Conservation (phyloP, 1,140 invertebrate genomes). For the Elymnias hypermnestra region DNA sequence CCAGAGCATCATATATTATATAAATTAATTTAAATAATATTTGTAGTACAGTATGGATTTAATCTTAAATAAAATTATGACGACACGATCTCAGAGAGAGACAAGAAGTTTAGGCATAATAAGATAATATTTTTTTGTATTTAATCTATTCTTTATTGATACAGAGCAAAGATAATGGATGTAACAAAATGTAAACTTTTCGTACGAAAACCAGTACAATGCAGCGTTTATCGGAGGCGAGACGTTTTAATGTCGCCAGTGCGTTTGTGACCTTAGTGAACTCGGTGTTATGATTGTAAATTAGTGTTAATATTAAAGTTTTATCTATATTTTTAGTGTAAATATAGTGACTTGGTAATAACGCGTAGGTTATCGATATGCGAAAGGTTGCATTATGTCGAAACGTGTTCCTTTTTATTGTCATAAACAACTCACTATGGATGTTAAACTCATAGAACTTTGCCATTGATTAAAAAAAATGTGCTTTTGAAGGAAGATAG, state of each 20-base stretch:
- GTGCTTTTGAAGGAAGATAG: no score
- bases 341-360: conserved; percentile 1
- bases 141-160: conserved; percentile 21
- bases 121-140: conserved; percentile 9
- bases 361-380: not conserved
- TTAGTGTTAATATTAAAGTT: not conserved
- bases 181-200: conserved; percentile 33
- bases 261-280: conserved; percentile 10
- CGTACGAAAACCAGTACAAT: conserved; percentile 28
- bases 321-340: not conserved
- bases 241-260: conserved; percentile 8
- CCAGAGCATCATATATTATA: no score
- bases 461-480: no score
- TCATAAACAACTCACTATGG: no score
- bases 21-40: no score
- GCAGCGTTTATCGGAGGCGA: conserved; percentile 14
- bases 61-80: no score
- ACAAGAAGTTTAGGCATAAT: conserved; percentile 5
- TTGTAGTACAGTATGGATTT: no score
- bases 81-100: no score
- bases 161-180: conserved; percentile 26
- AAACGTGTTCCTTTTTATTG: no score
- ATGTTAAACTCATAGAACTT: no score
- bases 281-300: not conserved
- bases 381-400: conserved; percentile 8